Evolutionary conservation across 2,113 vertebrate genomes (phyloP).

Genomic region (Aramus guarauna): DNA sequence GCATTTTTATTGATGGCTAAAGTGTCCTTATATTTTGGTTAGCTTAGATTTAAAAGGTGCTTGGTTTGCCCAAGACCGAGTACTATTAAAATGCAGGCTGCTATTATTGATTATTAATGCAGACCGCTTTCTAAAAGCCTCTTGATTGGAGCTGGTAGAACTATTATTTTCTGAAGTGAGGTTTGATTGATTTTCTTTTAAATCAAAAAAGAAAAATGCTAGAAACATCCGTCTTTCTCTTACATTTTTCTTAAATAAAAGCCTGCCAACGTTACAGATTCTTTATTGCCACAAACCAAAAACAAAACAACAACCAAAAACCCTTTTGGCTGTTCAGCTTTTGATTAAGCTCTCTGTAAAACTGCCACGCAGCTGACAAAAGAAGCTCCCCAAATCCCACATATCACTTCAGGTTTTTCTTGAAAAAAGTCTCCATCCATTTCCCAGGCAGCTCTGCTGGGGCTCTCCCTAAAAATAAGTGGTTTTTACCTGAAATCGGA

Average conservation of each 20-base stretch:
- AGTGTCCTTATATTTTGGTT: background rate
- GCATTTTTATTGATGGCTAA: background rate
- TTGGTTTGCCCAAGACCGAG: background rate
- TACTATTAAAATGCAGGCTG: slow-evolving; percentile 4
- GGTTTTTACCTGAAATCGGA: background rate
- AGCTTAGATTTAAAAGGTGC: background rate
- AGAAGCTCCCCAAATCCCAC: background rate
- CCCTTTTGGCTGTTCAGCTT: background rate
- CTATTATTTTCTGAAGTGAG: background rate
- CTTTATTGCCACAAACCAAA: background rate
- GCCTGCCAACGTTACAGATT: background rate
- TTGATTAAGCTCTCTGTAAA: background rate
- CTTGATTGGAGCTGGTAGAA: slow-evolving; percentile 1
- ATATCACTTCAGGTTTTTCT: background rate
- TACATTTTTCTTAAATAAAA: background rate
- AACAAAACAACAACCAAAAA: background rate
- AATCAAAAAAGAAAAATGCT: slow-evolving; percentile 8
- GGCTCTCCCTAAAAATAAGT: background rate
- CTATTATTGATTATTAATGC: slow-evolving; percentile 50
- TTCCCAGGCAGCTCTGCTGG: background rate
- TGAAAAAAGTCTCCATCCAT: background rate
- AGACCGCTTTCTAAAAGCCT: background rate
- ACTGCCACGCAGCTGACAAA: background rate
- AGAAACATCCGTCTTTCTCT: background rate
- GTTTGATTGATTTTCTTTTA: slow-evolving; percentile 46